Evolutionary conservation across 1,140 invertebrate species (phyloP), one percentile per base, ranked within the genome.

Genomic region (Scylla paramamosain): DNA sequence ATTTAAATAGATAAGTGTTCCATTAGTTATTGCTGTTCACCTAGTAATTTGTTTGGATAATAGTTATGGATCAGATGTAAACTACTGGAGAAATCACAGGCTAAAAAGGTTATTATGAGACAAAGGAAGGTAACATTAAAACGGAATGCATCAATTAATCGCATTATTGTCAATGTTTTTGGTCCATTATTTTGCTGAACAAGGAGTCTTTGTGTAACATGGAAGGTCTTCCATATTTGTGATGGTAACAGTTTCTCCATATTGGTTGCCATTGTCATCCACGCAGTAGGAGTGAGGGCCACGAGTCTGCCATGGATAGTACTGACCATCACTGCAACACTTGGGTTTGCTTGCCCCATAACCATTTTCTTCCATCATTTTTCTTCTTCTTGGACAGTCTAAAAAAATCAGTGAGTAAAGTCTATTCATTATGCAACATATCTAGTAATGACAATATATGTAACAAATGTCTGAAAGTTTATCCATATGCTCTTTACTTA

Each of bases 301-400:
- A 14, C 97, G 97, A 96, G 97, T 98, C 96, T 98, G 98, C 91
- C 97, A 97, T 0, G 95, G 93, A 45, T 97, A 96, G 96, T 97
- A 98, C 96, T 97, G 98, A 25, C 98, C 98, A 96, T 97, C 97
- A 28, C 95, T 93, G 95, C 97, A 97, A 96, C 98, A 98, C 0
- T 96, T 93, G 8, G 92, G 92, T 20, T 93, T 93, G 32, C 82
- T 86, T 31, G 92, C 46, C 29, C 92, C 92, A 45, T 52, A 25
- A 29, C 82, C 92, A 59, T 59, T 93, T 39, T 86, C 84, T 29
- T 93, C 92, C 92, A 93, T 93, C 4, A 93, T 29, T 28, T 87
- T 20, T 10, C 92, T 39, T 52, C 92, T 48, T 86, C 92, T 82
- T 86, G 92, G 82, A 14, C 92, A 93, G 28, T 93, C 92, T 87